Base-by-base conservation (phyloP, 2,888 invertebrate genomes). In the Amphimallon solstitiale region DNA sequence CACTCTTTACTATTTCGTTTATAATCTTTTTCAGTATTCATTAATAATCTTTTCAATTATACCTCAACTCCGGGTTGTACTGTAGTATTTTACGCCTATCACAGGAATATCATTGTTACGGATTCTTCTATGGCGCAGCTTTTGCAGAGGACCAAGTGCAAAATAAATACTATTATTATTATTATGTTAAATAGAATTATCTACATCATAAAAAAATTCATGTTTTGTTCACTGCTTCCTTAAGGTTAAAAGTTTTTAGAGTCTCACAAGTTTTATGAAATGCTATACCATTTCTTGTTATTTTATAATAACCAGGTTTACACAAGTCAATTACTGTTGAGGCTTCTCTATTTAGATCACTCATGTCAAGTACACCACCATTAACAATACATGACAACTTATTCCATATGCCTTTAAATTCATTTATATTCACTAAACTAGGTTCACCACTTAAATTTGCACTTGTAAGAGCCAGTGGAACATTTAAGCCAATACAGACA, bases 311-410 rank as follows among this genome's bases (percentile, higher is more conserved):
- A 1, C 92, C 92, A 10, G 82, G 78, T 56, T 84, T 79, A 0
- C 94, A 92, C 67, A 99, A 86, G 83, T 99, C 97, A 59, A 99
- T 88, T 7, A 99, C 93, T 0, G 98, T 98, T 0, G 97, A 98
- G 0, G 96, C 97, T 7, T 88, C 86, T 60, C 95, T 86, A 59
- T 89, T 88, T 49, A 86, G 85, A 65, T 89, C 86, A 0, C 84
- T 85, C 52, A 84, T 79, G 34, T 87, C 89, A 15, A 94, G 81
- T 48, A 85, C 79, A 1, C 93, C 93, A 46, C 91, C 92, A 84
- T 98, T 92, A 84, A 96, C 93, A 29, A 98, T 87, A 1, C 89
- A 90, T 19, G 89, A 91, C n/a, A 98, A 82, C 68, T 88, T 82
- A 0, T 88, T 85, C 94, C 95, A 97, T 40, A 98, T 83, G 29